Evolutionary conservation across 2,113 vertebrate species (phyloP).

Genomic region (Danionella cerebrum): DNA sequence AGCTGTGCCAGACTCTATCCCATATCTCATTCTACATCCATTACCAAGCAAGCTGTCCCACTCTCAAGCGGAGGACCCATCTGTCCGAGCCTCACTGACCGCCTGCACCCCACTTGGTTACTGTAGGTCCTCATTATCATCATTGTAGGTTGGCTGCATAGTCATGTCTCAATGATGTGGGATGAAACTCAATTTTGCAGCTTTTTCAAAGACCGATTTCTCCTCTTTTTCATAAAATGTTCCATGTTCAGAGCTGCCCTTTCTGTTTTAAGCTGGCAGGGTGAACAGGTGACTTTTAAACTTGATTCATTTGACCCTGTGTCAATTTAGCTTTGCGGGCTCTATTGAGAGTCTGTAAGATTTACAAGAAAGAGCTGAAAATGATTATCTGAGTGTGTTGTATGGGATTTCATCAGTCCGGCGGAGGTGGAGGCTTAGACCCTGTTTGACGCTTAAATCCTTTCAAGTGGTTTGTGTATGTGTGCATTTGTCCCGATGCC

Average conservation of each 20-base stretch:
- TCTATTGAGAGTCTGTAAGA: conserved; percentile 3
- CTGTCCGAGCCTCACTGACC: conserved; percentile 33
- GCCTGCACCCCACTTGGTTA: conserved; percentile 20
- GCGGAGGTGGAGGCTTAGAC: conserved; percentile 1
- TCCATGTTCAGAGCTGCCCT: neutral
- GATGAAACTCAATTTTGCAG: neutral
- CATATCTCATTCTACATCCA: conserved; percentile 42
- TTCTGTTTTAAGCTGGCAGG: conserved; percentile 7
- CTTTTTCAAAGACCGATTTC: neutral
- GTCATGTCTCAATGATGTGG: neutral
- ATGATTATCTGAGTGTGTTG: conserved; percentile 24
- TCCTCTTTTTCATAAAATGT: neutral
- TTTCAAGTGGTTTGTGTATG: conserved; percentile 17
- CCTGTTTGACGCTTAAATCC: conserved; percentile 17
- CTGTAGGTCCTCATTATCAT: conserved; percentile 21
- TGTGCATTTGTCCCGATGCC: conserved; percentile 5
- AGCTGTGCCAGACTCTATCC: conserved; percentile 40
- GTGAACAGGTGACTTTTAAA: conserved; percentile 35
- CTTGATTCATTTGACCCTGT: neutral
- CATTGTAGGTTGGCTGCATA: neutral
- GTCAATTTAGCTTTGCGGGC: conserved; percentile 9
- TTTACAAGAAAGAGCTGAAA: conserved; percentile 14
- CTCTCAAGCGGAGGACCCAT: conserved; percentile 44
- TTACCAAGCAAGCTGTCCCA: conserved; percentile 56
- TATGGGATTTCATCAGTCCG: neutral